These are phyloP conservation scores for Corythornis cristatus DNA, from an alignment of 2,113 vertebrate species.

Conservation along the genomic window DNA sequence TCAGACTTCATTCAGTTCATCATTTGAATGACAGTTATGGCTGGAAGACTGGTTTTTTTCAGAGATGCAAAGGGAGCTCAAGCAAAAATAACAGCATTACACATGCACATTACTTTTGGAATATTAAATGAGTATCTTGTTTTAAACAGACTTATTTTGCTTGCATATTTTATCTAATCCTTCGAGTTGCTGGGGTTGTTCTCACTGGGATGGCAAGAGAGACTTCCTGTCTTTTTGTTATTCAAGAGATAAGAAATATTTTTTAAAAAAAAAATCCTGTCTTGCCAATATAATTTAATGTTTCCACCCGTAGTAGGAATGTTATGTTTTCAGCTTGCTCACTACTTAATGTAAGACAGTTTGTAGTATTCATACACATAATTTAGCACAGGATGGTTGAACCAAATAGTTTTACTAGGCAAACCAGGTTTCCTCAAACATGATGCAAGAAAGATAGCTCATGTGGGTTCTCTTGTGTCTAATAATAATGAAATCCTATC, in stretches of 20 bases:
- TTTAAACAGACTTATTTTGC: neutral
- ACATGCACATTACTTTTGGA: neutral
- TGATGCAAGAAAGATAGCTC: neutral
- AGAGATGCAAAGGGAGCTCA: neutral
- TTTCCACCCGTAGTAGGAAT: neutral
- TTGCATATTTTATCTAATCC: neutral
- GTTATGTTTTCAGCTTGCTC: neutral
- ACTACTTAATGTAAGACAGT: neutral
- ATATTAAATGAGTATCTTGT: neutral
- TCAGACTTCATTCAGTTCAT: neutral
- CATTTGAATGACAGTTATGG: neutral
- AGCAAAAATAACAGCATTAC: neutral
- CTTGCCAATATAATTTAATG: neutral
- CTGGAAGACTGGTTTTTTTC: neutral
- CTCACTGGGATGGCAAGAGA: neutral
- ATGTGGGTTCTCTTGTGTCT: neutral
- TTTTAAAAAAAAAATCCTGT: neutral
- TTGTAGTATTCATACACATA: neutral
- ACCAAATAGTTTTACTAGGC: neutral
- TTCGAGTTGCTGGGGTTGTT: neutral
- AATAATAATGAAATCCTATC: neutral
- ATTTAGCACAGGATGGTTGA: neutral
- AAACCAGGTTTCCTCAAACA: neutral
- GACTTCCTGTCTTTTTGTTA: neutral
- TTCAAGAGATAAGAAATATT: neutral